A percentile compares a stretch with the other conserved stretches of the same genome.
Evolutionary conservation across 2,113 vertebrate genomes (phyloP).

Genomic region (Phylloscopus trochilus): DNA sequence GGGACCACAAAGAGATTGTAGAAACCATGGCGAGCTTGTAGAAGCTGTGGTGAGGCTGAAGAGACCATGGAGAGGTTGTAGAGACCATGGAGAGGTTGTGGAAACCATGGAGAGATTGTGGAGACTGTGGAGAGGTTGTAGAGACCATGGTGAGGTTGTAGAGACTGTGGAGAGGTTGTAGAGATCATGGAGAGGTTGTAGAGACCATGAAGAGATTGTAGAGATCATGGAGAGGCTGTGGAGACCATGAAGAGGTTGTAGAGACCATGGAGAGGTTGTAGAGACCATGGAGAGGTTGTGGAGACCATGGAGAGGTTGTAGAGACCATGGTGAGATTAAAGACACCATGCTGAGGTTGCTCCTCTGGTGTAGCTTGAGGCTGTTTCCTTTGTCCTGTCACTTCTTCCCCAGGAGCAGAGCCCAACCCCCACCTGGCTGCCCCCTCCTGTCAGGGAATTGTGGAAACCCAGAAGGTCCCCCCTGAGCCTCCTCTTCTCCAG

Average conservation of each 20-base stretch:
- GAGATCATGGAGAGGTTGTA: rapidly evolving
- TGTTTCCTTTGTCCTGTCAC: rapidly evolving
- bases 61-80: no score
- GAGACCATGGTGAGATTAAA: neutral
- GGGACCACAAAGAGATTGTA: neutral
- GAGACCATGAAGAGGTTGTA: no score
- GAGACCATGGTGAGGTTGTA: neutral
- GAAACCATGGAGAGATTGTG: no score
- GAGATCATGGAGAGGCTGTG: no score
- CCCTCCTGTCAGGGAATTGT: neutral
- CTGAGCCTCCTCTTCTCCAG: neutral
- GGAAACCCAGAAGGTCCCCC: neutral
- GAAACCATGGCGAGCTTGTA: rapidly evolving
- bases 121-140: rapidly evolving
- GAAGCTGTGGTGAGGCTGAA: neutral
- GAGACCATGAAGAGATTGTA: neutral
- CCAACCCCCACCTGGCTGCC: rapidly evolving
- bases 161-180: neutral
- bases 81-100: neutral
- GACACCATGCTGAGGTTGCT: neutral
- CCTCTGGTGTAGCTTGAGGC: neutral
- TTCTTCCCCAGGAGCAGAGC: neutral
- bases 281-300: no score
- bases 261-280: neutral
- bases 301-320: rapidly evolving